A percentile compares a stretch with the other conserved stretches of the same genome.
Conservation (phyloP, 2,888 invertebrate genomes). For the Drepana falcataria region DNA sequence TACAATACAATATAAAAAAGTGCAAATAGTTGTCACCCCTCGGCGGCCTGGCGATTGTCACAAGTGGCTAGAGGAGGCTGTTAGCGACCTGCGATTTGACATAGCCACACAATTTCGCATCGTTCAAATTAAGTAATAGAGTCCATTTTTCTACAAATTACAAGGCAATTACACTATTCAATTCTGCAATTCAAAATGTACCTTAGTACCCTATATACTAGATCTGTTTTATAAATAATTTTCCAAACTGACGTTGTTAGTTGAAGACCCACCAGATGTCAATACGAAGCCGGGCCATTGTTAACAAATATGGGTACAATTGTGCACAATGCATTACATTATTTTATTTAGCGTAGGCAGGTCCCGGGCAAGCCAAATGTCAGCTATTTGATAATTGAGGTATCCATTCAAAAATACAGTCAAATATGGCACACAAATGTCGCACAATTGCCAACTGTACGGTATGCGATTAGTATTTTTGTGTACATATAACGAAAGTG, state of each 20-base stretch:
- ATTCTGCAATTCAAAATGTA: not conserved
- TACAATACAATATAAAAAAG: conserved; percentile 53
- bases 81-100: conserved; percentile 35
- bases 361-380: conserved; percentile 63
- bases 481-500: too few relatives aligned
- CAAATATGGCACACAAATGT: conserved; percentile 39
- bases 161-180: not conserved
- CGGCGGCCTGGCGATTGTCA: conserved; percentile 42
- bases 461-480: not conserved
- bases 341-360: conserved; percentile 63
- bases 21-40: conserved; percentile 54
- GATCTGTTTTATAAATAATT: not conserved
- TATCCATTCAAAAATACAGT: conserved; percentile 37
- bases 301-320: conserved; percentile 73
- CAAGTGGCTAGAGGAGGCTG: conserved; percentile 49
- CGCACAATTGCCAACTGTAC: conserved; percentile 10
- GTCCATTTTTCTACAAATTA: not conserved
- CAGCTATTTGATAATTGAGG: conserved; percentile 66
- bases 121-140: not conserved
- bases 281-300: conserved; percentile 58
- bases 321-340: conserved; percentile 63
- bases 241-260: conserved; percentile 5
- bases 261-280: conserved; percentile 61
- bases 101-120: not conserved
- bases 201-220: not conserved